Evolutionary conservation across 2,113 vertebrate species (phyloP).

Genomic region (Morone chrysops): DNA sequence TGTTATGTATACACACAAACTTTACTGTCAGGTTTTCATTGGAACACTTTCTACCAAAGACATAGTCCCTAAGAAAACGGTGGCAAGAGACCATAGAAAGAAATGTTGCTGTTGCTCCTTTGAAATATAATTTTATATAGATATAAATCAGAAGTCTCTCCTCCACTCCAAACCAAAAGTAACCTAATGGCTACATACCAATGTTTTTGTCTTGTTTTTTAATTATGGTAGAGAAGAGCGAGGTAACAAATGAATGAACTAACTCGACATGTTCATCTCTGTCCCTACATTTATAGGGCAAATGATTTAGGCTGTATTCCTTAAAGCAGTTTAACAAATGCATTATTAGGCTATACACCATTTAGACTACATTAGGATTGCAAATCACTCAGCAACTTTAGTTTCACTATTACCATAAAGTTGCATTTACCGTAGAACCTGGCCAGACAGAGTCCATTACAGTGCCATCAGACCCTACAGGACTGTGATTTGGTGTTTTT

Average conservation of each 20-base stretch:
- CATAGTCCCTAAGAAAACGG: background rate
- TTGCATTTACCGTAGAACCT: background rate
- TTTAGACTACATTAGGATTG: background rate
- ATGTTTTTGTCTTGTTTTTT: too few relatives aligned
- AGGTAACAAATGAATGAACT: background rate
- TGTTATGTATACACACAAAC: background rate
- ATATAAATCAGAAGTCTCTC: too few relatives aligned
- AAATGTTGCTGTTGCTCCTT: background rate
- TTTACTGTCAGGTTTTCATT: background rate
- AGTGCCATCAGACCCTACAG: background rate
- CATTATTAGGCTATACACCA: background rate
- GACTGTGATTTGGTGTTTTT: slow-evolving; percentile 10
- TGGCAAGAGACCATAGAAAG: background rate
- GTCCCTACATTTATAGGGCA: background rate
- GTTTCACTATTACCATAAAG: slow-evolving; percentile 15
- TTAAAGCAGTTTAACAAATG: background rate
- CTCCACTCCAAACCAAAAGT: too few relatives aligned
- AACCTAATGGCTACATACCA: too few relatives aligned
- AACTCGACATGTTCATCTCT: background rate
- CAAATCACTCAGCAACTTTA: slow-evolving; percentile 20
- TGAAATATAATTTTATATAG: too few relatives aligned
- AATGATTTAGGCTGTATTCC: background rate
- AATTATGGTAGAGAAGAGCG: background rate
- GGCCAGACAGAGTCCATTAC: slow-evolving; percentile 3
- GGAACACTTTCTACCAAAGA: background rate